A percentile compares a stretch with the other conserved stretches of the same genome.
phyloP scores from a whole-genome alignment of 2,797 vertebrate species.

The Peromyscus melanophrys region DNA sequence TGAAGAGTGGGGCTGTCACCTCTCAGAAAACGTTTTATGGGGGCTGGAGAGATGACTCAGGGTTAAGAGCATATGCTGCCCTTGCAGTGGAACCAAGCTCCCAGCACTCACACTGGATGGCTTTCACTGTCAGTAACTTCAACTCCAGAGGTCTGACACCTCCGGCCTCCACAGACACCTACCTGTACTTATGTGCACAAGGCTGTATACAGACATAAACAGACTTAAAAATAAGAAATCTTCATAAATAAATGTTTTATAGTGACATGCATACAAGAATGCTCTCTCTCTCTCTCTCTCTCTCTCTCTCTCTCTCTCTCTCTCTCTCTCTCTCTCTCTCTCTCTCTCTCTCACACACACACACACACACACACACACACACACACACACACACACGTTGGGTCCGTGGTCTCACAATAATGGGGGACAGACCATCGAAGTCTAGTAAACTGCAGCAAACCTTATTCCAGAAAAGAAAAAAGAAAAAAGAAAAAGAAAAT shows the following conservation, averaged over 20 bases:
- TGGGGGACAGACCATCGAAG: too few species aligned
- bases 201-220: not conserved
- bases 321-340: too few species aligned
- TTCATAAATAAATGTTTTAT: not conserved
- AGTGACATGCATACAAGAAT: not conserved
- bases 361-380: too few species aligned
- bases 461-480: too few species aligned
- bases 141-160: too few species aligned
- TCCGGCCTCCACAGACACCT: not conserved
- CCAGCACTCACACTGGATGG: not conserved
- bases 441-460: too few species aligned
- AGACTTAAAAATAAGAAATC: not conserved
- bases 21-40: not conserved
- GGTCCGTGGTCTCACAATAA: too few species aligned
- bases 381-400: too few species aligned
- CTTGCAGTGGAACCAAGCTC: not conserved
- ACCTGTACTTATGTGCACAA: not conserved
- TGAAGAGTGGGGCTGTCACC: not conserved
- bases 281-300: too few species aligned
- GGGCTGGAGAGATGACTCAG: not conserved
- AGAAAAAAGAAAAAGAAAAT: too few species aligned
- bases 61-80: not conserved
- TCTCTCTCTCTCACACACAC: too few species aligned
- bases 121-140: not conserved
- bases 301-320: too few species aligned